Evolutionary conservation across 2,797 vertebrate species (phyloP).

Genomic region (Lacerta viridis): DNA sequence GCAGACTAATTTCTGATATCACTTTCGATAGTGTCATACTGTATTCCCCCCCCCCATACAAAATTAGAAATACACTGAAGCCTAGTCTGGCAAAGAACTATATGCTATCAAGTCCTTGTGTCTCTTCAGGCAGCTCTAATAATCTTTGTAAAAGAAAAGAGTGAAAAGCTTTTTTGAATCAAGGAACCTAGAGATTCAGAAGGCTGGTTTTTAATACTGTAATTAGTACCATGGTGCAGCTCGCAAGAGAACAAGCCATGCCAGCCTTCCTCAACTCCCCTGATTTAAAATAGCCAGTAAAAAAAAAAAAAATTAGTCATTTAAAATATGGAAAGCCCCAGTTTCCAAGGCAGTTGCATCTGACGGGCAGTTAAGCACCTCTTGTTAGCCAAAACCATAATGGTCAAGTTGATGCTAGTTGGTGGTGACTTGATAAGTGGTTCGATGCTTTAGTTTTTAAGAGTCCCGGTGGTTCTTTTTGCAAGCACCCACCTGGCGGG

Average conservation of each 20-base stretch:
- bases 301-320: rapidly evolving
- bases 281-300: neutral
- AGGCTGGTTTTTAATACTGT: too few species aligned
- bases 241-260: too few species aligned
- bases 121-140: neutral
- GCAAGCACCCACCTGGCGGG: neutral
- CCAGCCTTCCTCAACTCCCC: neutral
- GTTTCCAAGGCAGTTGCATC: too few species aligned
- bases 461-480: neutral
- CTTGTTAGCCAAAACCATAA: neutral
- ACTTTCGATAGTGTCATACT: neutral
- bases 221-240: too few species aligned
- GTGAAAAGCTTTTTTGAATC: too few species aligned
- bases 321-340: neutral
- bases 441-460: neutral
- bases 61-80: too few species aligned
- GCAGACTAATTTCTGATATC: neutral
- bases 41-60: too few species aligned
- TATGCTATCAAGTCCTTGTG: neutral
- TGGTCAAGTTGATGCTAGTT: neutral
- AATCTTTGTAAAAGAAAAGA: too few species aligned
- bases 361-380: neutral
- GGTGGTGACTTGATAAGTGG: neutral
- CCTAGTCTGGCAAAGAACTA: neutral
- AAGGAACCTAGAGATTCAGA: too few species aligned